These are phyloP conservation scores for Sander vitreus DNA, from an alignment of 2,113 vertebrate species.

Conservation along the genomic window DNA sequence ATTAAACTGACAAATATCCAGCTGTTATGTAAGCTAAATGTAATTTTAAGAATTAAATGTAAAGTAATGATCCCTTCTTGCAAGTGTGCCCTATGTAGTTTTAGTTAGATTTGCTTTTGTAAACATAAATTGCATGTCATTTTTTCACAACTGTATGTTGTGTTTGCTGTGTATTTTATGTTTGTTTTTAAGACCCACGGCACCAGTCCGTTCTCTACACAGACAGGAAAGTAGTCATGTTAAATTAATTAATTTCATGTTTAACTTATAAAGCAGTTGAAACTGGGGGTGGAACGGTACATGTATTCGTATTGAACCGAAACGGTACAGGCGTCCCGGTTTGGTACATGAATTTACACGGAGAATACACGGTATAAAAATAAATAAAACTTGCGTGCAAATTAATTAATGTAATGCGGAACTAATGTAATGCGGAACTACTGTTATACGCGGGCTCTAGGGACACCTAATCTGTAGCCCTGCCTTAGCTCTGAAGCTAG, in stretches of 20 bases:
- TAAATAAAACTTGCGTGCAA: too few species aligned
- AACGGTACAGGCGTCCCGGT: too few species aligned
- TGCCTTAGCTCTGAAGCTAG: too few species aligned
- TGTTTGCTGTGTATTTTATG: background rate
- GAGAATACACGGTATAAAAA: too few species aligned
- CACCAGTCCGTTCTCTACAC: too few species aligned
- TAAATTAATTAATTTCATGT: background rate
- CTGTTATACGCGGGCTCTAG: too few species aligned
- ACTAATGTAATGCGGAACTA: too few species aligned
- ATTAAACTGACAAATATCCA: slow-evolving; percentile 46
- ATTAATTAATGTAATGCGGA: too few species aligned
- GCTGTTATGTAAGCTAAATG: slow-evolving; percentile 17
- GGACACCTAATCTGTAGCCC: too few species aligned
- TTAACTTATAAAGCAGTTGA: background rate
- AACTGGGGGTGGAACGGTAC: background rate
- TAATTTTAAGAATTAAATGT: background rate
- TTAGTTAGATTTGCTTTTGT: background rate
- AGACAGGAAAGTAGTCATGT: background rate
- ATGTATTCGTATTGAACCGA: too few species aligned
- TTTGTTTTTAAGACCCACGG: background rate
- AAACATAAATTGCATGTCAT: background rate
- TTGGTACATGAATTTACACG: too few species aligned
- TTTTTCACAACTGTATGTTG: background rate
- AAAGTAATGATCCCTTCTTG: background rate
- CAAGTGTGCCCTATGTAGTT: background rate